Evolutionary conservation across 2,113 vertebrate species (phyloP), one percentile per base, ranked within the genome.

Genomic region (Sinocyclocheilus maitianheensis): DNA sequence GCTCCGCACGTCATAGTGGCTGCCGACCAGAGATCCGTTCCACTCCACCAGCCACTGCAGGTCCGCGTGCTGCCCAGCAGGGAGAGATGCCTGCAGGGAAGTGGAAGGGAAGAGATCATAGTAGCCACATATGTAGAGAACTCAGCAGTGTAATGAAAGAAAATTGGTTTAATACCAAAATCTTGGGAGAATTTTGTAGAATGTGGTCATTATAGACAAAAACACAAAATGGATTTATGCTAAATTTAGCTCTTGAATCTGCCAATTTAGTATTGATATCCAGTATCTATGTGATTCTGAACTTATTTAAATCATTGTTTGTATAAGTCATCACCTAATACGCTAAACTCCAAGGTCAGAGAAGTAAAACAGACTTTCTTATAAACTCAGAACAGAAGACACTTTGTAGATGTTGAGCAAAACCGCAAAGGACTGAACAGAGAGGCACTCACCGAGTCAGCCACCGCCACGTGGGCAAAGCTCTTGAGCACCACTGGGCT

Each of bases 11-110:
- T 99, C 98, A 0, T 98, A 99, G 81, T 97, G 96, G 89, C 98
- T 99, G 85, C 97, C 98, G 83, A 98, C 97, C 88, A 98, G 93
- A 65, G 96, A 95, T 0, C 97, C 97, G 7, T 96, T 97, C 97
- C 98, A 99, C 87, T 99, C 98, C 90, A 99, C 97, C 91, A 99
- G 85, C 97, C 97, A 99, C 93, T 98, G 97, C 24, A 99, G 94
- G 90, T 99, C 98, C 85, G 97, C 97, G 0, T 95, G 96, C 90
- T 99, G 98, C 78, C 94, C 97, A 89, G 96, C 92, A 0, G 97
- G 96, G 65, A 98, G 90, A 0, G 96, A 94, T 46, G 96, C 94
- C 98, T 99, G 87, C 0, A 0, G 85, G 67, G 40, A 51, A 51
- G 2, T 40, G 58, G 58, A 53, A 9, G 40, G 12, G 14, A 4